Evolutionary conservation across 2,888 invertebrate genomes (phyloP).

Genomic region (Xiphydria camelus): DNA sequence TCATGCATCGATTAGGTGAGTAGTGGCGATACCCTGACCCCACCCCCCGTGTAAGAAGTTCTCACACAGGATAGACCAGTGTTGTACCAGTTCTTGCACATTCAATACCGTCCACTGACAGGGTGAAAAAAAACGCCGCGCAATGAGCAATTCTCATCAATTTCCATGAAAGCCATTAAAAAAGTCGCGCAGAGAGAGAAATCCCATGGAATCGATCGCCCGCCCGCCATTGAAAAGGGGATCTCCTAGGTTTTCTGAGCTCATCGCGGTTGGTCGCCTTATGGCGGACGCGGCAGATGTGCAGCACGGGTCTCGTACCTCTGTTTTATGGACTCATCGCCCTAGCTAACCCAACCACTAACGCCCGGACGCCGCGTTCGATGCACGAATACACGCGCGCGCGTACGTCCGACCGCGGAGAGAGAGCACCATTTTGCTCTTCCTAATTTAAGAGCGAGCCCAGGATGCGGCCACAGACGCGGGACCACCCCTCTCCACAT

Average conservation of each 20-base stretch:
- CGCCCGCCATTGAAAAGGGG: slow-evolving; percentile 31
- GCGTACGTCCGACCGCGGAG: too few relatives aligned
- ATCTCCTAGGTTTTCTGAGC: slow-evolving; percentile 42
- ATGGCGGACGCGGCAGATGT: slow-evolving; percentile 50
- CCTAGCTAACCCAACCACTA: slow-evolving; percentile 12
- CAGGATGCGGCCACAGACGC: slow-evolving; percentile 21
- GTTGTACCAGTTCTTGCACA: too few relatives aligned
- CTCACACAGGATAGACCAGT: too few relatives aligned
- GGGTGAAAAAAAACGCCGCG: too few relatives aligned
- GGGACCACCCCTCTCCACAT: slow-evolving; percentile 36
- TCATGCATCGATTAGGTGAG: too few relatives aligned
- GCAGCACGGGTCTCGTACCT: slow-evolving; percentile 13
- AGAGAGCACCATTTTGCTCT: slow-evolving; percentile 36
- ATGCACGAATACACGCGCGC: neutral
- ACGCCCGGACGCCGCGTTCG: neutral
- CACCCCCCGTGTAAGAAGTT: too few relatives aligned
- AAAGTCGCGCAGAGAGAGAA: too few relatives aligned
- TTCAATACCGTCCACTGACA: too few relatives aligned
- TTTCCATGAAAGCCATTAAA: too few relatives aligned
- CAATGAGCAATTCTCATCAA: too few relatives aligned
- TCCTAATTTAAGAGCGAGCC: slow-evolving; percentile 35
- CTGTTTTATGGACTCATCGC: slow-evolving; percentile 38
- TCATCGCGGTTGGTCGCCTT: slow-evolving; percentile 30
- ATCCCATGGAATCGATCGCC: slow-evolving; percentile 34
- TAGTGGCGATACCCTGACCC: too few relatives aligned